Percentiles rank a stretch among this genome's conserved stretches.
Conservation (phyloP, 2,888 invertebrate genomes). For the Tachina lurida region DNA sequence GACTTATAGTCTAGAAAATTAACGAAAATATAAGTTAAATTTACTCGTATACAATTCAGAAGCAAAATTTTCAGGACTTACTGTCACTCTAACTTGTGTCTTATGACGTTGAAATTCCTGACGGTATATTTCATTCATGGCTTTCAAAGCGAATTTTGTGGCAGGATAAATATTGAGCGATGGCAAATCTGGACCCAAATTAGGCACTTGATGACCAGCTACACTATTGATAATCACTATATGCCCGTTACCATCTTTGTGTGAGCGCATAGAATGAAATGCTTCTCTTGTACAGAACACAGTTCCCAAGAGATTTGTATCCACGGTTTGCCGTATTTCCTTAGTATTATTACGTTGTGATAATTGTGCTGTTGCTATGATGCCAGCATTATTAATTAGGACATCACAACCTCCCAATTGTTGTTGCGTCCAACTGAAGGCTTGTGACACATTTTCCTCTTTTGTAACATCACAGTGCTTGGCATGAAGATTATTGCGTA, state of each 20-base stretch:
- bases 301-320: slow-evolving; percentile 84
- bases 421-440: slow-evolving; percentile 84
- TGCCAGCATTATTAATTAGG: slow-evolving; percentile 86
- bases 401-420: slow-evolving; percentile 85
- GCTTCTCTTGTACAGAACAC: slow-evolving; percentile 84
- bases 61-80: slow-evolving; percentile 71
- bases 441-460: slow-evolving; percentile 84
- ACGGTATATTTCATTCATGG: slow-evolving; percentile 82
- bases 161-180: slow-evolving; percentile 82
- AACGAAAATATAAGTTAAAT: background rate
- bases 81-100: slow-evolving; percentile 81
- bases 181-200: slow-evolving; percentile 78
- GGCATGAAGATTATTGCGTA: slow-evolving; percentile 76
- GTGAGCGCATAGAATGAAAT: slow-evolving; percentile 83
- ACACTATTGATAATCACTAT: slow-evolving; percentile 84
- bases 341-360: slow-evolving; percentile 75
- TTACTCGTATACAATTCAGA: background rate
- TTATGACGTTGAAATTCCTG: slow-evolving; percentile 81
- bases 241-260: slow-evolving; percentile 83
- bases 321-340: slow-evolving; percentile 81
- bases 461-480: slow-evolving; percentile 83
- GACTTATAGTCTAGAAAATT: slow-evolving; percentile 78
- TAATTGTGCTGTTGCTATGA: slow-evolving; percentile 79
- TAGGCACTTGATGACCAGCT: slow-evolving; percentile 81
- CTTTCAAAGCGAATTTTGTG: slow-evolving; percentile 82